Conservation (phyloP, 2,113 vertebrate genomes). For the Pygoscelis antarcticus region DNA sequence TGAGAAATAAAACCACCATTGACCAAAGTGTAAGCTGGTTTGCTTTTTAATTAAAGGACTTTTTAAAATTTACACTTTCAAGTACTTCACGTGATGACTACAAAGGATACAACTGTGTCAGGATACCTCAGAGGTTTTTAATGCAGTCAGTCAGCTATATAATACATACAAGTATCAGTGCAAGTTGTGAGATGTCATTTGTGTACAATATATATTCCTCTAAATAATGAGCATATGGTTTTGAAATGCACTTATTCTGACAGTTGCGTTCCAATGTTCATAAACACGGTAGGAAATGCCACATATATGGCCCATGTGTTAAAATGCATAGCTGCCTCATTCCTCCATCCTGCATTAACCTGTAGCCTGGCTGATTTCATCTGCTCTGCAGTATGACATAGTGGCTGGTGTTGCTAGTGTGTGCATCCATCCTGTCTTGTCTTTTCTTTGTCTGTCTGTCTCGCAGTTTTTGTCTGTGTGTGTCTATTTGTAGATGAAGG, state of each 20-base stretch:
- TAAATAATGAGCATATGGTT: background rate
- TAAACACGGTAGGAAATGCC: background rate
- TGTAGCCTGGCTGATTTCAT: slow-evolving; percentile 50
- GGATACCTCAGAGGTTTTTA: background rate
- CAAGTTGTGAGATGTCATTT: background rate
- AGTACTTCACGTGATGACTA: background rate
- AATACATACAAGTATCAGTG: background rate
- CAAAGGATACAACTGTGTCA: background rate
- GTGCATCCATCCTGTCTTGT: slow-evolving; percentile 1
- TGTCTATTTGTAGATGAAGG: slow-evolving; percentile 96
- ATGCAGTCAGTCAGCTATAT: background rate
- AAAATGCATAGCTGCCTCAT: background rate
- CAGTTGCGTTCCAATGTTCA: background rate
- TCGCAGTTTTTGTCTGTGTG: slow-evolving; percentile 92
- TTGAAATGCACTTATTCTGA: background rate
- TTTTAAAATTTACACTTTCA: background rate
- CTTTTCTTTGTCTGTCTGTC: slow-evolving; percentile 70
- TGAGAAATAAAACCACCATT: background rate
- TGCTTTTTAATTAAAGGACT: background rate
- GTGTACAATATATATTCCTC: background rate
- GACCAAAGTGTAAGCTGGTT: background rate
- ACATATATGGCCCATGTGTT: background rate
- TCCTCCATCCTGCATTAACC: background rate
- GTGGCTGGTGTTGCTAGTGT: background rate
- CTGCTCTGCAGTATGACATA: slow-evolving; percentile 18